phyloP scores from a whole-genome alignment of 2,113 vertebrate species.

The Gnathonemus echidnorhynchus region DNA sequence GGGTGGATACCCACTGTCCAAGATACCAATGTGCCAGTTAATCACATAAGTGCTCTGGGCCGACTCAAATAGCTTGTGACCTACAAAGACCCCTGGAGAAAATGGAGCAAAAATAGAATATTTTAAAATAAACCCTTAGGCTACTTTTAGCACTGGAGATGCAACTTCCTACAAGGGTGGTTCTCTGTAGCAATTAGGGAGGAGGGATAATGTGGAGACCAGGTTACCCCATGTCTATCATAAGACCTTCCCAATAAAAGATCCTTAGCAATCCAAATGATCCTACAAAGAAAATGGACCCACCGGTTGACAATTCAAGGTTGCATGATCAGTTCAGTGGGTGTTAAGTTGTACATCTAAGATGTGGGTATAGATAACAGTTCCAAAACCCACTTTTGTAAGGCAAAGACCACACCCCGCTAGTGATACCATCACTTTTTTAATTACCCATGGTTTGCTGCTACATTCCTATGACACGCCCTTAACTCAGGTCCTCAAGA shows the following conservation, averaged over 20 bases:
- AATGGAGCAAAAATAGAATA: background rate
- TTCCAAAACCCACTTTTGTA: background rate
- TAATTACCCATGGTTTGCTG: background rate
- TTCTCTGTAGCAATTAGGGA: background rate
- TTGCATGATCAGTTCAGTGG: background rate
- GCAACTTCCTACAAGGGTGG: background rate
- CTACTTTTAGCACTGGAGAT: constrained; percentile 12
- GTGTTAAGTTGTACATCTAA: background rate
- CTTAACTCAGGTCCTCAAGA: background rate
- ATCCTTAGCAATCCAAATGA: background rate
- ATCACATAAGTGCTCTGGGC: background rate
- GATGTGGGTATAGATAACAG: background rate
- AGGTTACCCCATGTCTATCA: background rate
- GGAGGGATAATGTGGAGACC: background rate
- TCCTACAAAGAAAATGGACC: background rate
- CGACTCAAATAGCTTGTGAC: background rate
- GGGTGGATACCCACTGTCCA: background rate
- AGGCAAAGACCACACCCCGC: background rate
- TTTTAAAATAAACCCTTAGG: background rate
- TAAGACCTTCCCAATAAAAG: background rate
- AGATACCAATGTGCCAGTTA: background rate
- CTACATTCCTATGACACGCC: background rate
- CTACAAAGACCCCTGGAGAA: background rate
- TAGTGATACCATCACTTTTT: background rate
- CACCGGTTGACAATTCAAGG: background rate